Evolutionary conservation across 2,797 vertebrate species (phyloP), one percentile per base, ranked within the genome.

Genomic region (Eremophila alpestris): DNA sequence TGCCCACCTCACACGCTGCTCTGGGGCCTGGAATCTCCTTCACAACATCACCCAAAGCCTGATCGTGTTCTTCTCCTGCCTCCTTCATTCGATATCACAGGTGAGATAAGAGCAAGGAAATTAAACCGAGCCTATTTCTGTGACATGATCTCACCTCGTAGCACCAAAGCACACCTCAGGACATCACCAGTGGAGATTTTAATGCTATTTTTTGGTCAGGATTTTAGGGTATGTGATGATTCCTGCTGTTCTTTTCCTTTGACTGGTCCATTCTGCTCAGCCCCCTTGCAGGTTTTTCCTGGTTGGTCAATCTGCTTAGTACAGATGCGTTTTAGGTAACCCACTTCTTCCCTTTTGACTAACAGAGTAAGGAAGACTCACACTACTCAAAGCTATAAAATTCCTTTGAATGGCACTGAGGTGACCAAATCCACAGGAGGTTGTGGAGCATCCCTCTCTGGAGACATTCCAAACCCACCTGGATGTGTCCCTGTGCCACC

Each of bases 71-170:
- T 45, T 10, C 21, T 11, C n/a, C 16, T 8, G 11, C n/a, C 51
- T 90, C 73, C 16, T 90, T 79, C 77, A 81, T 52, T 92, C 0
- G 1, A 34, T 60, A 81, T 16, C 69, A 55, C 74, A 73, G 49
- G 70, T 43, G 83, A 95, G 76, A 80, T 63, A 93, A 89, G 80
- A 91, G 73, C 0, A 1, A 91, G 78, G 58, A 89, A 95, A 96
- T 78, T 75, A 83, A 94, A 83, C 56, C 10, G 1, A 78, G 41
- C 52, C 76, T 95, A 91, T 91, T 95, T 92, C 90, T 92, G 91
- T 90, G 93, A 95, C 83, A 89, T 81, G 93, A 91, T 73, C 91
- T 90, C 87, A 95, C 73, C 81, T 80, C 32, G 0, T n/a, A 78
- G 83, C 93, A 87, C 81, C 15, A 29, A 83, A 74, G 65, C 55